Percentiles rank a stretch among this genome's conserved stretches.
Conservation (phyloP, 1,140 invertebrate genomes). For the Lasioglossum albipes region DNA sequence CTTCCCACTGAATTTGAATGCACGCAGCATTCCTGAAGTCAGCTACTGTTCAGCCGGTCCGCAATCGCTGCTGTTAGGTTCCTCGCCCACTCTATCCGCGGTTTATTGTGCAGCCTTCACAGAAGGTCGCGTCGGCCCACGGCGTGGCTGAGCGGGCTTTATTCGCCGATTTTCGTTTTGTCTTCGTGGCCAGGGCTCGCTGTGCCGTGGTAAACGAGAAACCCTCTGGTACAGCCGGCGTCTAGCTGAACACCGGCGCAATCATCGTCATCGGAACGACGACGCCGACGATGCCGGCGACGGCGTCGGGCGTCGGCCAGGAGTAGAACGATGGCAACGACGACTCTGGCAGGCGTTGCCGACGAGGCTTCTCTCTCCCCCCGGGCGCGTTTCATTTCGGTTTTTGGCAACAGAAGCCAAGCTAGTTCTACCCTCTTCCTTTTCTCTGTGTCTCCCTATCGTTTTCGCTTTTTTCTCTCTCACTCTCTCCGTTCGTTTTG, state of each 20-base stretch:
- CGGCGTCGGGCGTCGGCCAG: background rate
- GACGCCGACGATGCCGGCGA: slow-evolving; percentile 5
- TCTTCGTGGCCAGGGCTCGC: slow-evolving; percentile 24
- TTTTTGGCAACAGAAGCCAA: slow-evolving; percentile 61
- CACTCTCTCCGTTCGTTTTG: too few relatives aligned
- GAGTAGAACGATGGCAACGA: slow-evolving; percentile 38
- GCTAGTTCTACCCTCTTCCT: slow-evolving; percentile 47
- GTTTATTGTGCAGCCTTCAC: slow-evolving; percentile 30
- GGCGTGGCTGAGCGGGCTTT: slow-evolving; percentile 12
- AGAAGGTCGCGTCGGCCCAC: background rate
- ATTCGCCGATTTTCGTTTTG: slow-evolving; percentile 60
- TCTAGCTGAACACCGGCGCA: slow-evolving; percentile 5
- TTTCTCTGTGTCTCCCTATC: background rate
- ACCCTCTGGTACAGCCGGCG: slow-evolving; percentile 22
- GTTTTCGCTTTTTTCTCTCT: background rate
- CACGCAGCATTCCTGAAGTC: slow-evolving; percentile 39
- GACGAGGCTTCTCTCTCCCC: slow-evolving; percentile 11
- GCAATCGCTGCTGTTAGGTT: background rate
- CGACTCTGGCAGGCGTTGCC: slow-evolving; percentile 52
- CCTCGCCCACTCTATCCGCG: slow-evolving; percentile 21
- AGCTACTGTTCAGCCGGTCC: background rate
- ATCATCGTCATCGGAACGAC: slow-evolving; percentile 42
- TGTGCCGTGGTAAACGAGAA: slow-evolving; percentile 33
- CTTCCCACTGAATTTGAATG: background rate
- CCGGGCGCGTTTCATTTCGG: slow-evolving; percentile 62